phyloP scores from a whole-genome alignment of 2,888 invertebrate species.

The Oligia latruncula region DNA sequence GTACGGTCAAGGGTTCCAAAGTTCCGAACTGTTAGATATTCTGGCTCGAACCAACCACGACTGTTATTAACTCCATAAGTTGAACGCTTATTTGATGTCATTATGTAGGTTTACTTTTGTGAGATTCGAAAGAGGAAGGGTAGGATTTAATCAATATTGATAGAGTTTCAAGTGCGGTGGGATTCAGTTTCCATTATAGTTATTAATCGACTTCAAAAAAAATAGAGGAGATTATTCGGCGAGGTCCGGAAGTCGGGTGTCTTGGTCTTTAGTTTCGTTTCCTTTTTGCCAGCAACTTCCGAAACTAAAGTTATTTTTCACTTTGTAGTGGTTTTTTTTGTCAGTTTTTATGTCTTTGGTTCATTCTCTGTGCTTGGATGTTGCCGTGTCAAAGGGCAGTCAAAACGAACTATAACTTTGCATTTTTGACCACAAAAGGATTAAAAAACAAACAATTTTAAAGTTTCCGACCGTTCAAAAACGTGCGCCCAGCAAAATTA shows the following conservation, averaged over 20 bases:
- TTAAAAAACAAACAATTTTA: slow-evolving; percentile 24
- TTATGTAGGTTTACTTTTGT: slow-evolving; percentile 50
- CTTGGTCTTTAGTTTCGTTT: background rate
- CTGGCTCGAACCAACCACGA: slow-evolving; percentile 63
- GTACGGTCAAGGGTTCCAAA: slow-evolving; percentile 68
- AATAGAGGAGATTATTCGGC: background rate
- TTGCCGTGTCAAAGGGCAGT: background rate
- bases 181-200: slow-evolving; percentile 10
- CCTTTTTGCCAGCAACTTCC: too few species aligned
- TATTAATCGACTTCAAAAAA: background rate
- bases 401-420: background rate
- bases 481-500: slow-evolving; percentile 41
- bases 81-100: slow-evolving; percentile 63
- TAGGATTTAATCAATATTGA: slow-evolving; percentile 21
- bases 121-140: slow-evolving; percentile 30
- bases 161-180: slow-evolving; percentile 27
- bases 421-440: slow-evolving; percentile 21
- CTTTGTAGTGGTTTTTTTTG: background rate
- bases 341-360: background rate
- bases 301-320: background rate
- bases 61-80: slow-evolving; percentile 62
- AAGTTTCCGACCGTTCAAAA: slow-evolving; percentile 36
- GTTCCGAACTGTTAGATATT: slow-evolving; percentile 57
- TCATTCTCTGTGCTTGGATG: background rate
- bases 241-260: background rate